Percentiles rank a stretch among this genome's conserved stretches.
These are phyloP conservation scores for Asteroscopus sphinx DNA, from an alignment of 2,888 invertebrate genomes.

Conservation along the genomic window DNA sequence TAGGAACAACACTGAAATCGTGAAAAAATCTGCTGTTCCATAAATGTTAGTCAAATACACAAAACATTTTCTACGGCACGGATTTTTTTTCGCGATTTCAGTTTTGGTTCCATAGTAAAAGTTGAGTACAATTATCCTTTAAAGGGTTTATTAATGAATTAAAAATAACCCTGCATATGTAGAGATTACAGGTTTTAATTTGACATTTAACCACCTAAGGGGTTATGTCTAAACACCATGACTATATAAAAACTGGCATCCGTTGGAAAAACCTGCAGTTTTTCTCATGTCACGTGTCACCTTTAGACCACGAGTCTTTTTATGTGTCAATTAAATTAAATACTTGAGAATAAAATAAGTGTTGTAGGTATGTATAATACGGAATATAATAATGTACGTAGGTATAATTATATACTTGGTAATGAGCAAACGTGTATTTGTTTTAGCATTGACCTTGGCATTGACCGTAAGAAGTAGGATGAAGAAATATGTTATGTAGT, in stretches of 20 bases:
- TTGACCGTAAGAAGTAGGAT: constrained; percentile 4
- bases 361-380: constrained; percentile 12
- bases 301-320: constrained; percentile 22
- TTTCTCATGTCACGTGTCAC: constrained; percentile 38
- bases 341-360: constrained; percentile 20
- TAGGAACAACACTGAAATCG: no score
- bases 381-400: constrained; percentile 14
- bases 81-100: no score
- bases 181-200: no score
- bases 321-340: constrained; percentile 33
- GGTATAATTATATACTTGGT: constrained; percentile 28
- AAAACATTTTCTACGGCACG: no score
- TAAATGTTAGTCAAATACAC: no score
- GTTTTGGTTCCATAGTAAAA: no score
- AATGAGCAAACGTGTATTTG: constrained; percentile 27
- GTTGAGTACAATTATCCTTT: no score
- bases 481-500: constrained; percentile 3
- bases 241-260: constrained; percentile 29
- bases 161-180: no score
- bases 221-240: constrained; percentile 3
- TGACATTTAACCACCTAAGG: background rate
- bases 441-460: constrained; percentile 18
- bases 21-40: no score
- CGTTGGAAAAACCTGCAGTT: constrained; percentile 40
- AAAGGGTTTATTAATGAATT: no score